Conservation (phyloP, 2,888 invertebrate species). For the Cylindroiulus punctatus region DNA sequence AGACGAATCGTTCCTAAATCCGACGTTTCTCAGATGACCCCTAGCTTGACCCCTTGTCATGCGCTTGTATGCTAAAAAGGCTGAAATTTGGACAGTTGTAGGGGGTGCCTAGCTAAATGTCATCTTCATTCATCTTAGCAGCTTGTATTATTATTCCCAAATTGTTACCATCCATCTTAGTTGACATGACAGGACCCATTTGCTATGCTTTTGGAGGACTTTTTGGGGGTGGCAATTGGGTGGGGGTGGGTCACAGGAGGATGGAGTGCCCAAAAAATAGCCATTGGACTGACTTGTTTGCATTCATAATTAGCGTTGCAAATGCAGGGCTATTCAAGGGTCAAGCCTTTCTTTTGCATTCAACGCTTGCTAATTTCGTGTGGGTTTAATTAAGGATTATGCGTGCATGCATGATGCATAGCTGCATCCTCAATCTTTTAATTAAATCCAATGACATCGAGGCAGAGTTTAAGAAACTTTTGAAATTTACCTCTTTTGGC, state of each 20-base stretch:
- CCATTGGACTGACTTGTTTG: constrained; percentile 4
- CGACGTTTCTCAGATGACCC: neutral
- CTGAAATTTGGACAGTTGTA: neutral
- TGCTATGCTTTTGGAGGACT: neutral
- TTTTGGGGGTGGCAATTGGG: neutral
- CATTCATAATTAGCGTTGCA: constrained; percentile 1
- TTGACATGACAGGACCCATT: constrained; percentile 38
- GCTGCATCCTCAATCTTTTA: constrained; percentile 23
- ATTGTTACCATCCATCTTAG: constrained; percentile 42
- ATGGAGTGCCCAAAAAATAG: neutral
- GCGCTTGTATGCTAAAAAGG: neutral
- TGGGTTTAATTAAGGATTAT: constrained; percentile 16
- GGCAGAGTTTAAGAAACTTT: constrained; percentile 4
- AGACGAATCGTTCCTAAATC: neutral
- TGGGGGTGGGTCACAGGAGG: neutral
- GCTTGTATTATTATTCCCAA: constrained; percentile 23
- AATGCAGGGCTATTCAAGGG: neutral
- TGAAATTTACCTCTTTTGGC: neutral
- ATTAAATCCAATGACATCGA: neutral
- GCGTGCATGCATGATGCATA: constrained; percentile 14
- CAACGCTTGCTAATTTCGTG: neutral
- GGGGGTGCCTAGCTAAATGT: constrained; percentile 19
- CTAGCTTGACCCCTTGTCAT: neutral
- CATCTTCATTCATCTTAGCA: constrained; percentile 28
- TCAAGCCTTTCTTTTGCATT: neutral